Conservation (phyloP, 1,140 invertebrate genomes). For the Drosophila repletoides region DNA sequence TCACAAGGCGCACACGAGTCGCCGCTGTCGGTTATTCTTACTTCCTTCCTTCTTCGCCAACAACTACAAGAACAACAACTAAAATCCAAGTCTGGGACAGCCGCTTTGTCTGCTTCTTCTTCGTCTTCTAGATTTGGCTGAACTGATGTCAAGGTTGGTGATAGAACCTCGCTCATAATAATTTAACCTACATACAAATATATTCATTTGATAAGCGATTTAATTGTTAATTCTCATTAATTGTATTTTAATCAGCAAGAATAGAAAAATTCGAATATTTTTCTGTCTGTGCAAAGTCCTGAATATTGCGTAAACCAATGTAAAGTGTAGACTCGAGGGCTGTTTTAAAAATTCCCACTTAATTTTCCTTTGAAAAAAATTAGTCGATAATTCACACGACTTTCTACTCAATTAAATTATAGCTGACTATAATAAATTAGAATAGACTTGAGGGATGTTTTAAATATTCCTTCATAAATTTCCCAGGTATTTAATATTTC, state of each 20-base stretch:
- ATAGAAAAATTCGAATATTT: not conserved
- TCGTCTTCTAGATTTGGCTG: not conserved
- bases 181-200: not conserved
- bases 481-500: no score
- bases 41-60: not conserved
- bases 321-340: not conserved
- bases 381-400: no score
- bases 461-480: no score
- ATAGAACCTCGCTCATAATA: not conserved
- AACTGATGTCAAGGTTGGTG: conserved; percentile 34
- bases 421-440: no score
- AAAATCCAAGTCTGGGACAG: conserved; percentile 22
- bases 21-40: conserved; percentile 10
- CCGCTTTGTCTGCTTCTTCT: not conserved
- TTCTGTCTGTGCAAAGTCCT: not conserved
- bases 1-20: conserved; percentile 37
- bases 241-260: conserved; percentile 9
- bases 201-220: not conserved
- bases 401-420: no score
- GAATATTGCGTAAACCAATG: conserved; percentile 32
- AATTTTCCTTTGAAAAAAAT: no score
- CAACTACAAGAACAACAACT: not conserved
- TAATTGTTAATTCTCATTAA: not conserved
- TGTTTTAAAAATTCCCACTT: not conserved
- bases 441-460: no score